These are phyloP conservation scores for Gymnothorax reevesii DNA, from an alignment of 2,797 vertebrate genomes.

Conservation along the genomic window DNA sequence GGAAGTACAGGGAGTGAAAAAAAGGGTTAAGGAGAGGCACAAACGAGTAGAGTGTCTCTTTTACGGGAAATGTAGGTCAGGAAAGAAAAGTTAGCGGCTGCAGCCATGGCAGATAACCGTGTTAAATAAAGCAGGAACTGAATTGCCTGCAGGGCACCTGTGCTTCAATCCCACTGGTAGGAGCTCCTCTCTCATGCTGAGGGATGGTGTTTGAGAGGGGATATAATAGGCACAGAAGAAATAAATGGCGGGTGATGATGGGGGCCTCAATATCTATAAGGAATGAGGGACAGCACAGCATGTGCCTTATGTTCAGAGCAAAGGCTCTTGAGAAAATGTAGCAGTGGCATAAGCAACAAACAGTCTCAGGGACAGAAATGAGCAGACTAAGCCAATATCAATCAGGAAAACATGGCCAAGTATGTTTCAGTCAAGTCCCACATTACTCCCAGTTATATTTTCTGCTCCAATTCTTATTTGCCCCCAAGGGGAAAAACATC, in stretches of 20 bases:
- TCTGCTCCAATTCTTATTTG: slow-evolving; percentile 61
- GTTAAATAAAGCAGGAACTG: slow-evolving; percentile 27
- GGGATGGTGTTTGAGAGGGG: neutral
- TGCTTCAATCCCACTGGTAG: slow-evolving; percentile 7
- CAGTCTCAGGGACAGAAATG: neutral
- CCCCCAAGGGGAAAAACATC: slow-evolving; percentile 52
- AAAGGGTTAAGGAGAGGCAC: neutral
- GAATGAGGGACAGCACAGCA: neutral
- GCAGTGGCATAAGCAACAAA: neutral
- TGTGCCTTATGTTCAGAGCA: neutral
- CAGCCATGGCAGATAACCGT: slow-evolving; percentile 23
- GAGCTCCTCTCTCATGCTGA: neutral
- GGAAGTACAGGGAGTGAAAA: neutral
- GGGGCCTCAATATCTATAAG: neutral
- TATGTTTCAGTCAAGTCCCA: slow-evolving; percentile 33
- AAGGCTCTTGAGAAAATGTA: neutral
- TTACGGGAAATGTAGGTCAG: slow-evolving; percentile 42
- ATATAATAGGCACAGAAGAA: neutral
- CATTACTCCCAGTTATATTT: slow-evolving; percentile 48
- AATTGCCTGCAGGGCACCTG: slow-evolving; percentile 13
- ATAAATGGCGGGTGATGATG: neutral
- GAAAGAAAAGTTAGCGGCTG: slow-evolving; percentile 24
- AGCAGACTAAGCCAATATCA: neutral
- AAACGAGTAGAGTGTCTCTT: slow-evolving; percentile 11
- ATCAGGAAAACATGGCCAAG: slow-evolving; percentile 30